Evolutionary conservation across 2,113 vertebrate species (phyloP), one percentile per base, ranked within the genome.

Genomic region (Orycteropus afer): DNA sequence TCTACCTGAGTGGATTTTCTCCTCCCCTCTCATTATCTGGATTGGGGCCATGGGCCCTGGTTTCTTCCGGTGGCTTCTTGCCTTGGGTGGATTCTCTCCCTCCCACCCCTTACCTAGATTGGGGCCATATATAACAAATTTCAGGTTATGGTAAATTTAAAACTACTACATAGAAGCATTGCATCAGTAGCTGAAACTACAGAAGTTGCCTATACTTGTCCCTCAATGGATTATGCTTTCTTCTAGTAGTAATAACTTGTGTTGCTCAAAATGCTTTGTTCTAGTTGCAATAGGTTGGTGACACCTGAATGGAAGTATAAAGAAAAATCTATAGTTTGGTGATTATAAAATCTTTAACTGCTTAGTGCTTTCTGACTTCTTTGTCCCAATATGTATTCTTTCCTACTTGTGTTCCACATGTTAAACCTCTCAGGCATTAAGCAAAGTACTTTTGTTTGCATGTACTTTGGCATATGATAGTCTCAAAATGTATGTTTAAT

Each of bases 401-500:
- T 63, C 22, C 25, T 27, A 42, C 4, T 18, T 13, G 17, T 76
- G 29, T 69, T 40, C 10, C 1, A 1, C 17, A 20, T 79, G 55
- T 61, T 71, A 83, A 89, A 1, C 25, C 29, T 83, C 14, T 57
- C 83, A 63, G 13, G 22, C 5, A 40, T 83, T 63, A 81, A 95
- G 59, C 17, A 57, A 55, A 55, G 13, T 49, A 1, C 1, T 27
- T 85, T 82, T 80, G 53, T 76, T 76, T 91, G 29, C n/a, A 53
- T 51, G 42, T 74, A 45, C 9, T 90, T 89, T 23, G 29, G 27
- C 57, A 5, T 37, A 49, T 73, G 40, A 83, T 29, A 10, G 69
- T 73, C 76, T 94, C 17, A 84, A 83, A 94, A 49, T 74, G 6
- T 25, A 65, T 74, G 17, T 84, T 92, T 77, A 84, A 59, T 82